Evolutionary conservation across 2,888 invertebrate genomes (phyloP), one percentile per base, ranked within the genome.

Genomic region (Homarus gammarus): DNA sequence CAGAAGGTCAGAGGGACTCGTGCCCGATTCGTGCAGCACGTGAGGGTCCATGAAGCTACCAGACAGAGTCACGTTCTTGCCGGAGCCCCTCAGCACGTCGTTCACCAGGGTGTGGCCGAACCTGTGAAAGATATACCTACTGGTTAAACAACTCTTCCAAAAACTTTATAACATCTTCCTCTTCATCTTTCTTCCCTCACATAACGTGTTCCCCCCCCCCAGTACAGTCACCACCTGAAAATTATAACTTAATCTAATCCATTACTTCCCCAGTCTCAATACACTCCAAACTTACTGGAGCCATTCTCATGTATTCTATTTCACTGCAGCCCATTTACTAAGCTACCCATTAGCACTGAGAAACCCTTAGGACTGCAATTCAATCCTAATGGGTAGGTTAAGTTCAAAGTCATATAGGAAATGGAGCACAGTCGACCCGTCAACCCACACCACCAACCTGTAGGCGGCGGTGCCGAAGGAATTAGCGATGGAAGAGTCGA

Each of bases 401-500:
- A n/a, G n/a, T n/a, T n/a, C n/a, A n/a, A n/a, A 2, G 33, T 12
- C 8, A 6, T 0, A 12, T 31, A 12, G 12, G 15, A 73, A 12
- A 73, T 2, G 12, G 0, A 36, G 0, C 27, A 10, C 6, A n/a
- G n/a, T n/a, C n/a, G n/a, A n/a, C n/a, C n/a, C n/a, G n/a, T n/a
- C n/a, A n/a, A n/a, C n/a, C n/a, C n/a, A n/a, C n/a, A n/a, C 18
- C 22, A 56, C 18, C 56, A 56, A 94, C 70, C 95, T 92, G 92
- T 94, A 95, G 2, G 94, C 95, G n/a, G 94, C 94, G 0, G 94
- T 93, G 38, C 94, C 93, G 92, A 95, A 94, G n/a, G 93, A 93
- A 31, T 94, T 93, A 0, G 94, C 86, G 5, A 90, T 77, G 38
- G 90, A 84, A 8, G 90, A 61, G 94, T 98, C 98, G 0, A 98